Conservation (phyloP, 2,888 invertebrate species). For the Spisula subtruncata region DNA sequence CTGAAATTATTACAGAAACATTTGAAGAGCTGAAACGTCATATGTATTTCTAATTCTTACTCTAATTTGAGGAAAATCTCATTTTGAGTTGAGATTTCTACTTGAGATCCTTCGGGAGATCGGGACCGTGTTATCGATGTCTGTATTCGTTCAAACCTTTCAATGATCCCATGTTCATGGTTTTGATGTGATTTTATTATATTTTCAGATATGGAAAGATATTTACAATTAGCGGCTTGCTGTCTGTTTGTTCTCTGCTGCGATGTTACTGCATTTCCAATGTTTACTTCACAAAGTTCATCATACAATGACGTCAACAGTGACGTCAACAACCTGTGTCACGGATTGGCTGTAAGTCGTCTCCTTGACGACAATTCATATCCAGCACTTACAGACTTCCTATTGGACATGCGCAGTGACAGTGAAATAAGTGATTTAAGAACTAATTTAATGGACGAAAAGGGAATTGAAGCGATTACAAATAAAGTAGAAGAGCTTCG, state of each 20-base stretch:
- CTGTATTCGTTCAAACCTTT: no score
- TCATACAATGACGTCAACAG: neutral
- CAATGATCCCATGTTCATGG: no score
- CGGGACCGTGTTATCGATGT: no score
- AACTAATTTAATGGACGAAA: neutral
- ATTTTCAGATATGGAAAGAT: constrained; percentile 38
- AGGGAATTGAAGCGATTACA: neutral
- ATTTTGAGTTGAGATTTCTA: no score
- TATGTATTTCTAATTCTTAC: no score
- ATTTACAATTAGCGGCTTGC: neutral
- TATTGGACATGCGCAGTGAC: constrained; percentile 35
- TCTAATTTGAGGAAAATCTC: no score
- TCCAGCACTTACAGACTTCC: constrained; percentile 23
- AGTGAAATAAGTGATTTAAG: neutral
- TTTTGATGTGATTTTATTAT: neutral
- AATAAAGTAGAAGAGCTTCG: neutral
- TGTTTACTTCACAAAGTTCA: neutral
- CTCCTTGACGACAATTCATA: neutral
- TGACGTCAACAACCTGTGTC: constrained; percentile 30
- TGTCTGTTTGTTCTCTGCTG: constrained; percentile 5
- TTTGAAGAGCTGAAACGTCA: no score
- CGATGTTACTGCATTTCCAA: neutral
- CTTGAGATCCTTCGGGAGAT: no score
- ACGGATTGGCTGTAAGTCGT: neutral
- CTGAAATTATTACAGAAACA: no score